Evolutionary conservation across 2,113 vertebrate species (phyloP).

Genomic region (Bufo gargarizans): DNA sequence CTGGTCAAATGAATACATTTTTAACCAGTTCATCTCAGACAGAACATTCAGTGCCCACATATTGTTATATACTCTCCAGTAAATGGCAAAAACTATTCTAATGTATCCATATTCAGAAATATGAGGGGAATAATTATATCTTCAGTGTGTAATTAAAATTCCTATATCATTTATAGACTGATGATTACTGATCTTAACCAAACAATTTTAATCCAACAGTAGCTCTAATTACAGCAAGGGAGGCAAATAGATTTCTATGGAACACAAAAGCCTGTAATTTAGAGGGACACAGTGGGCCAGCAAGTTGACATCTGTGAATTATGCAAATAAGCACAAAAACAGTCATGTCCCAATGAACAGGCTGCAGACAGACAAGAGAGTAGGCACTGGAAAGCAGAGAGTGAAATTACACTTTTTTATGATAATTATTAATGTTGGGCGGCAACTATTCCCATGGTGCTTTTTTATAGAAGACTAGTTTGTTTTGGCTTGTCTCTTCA

Average conservation of each 20-base stretch:
- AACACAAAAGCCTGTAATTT: constrained; percentile 65
- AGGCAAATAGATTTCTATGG: constrained; percentile 58
- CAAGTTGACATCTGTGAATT: constrained; percentile 67
- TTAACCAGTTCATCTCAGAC: constrained; percentile 43
- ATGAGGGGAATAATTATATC: constrained; percentile 42
- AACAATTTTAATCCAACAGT: constrained; percentile 52
- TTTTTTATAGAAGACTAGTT: constrained; percentile 66
- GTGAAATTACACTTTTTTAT: constrained; percentile 51
- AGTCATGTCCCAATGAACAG: constrained; percentile 63
- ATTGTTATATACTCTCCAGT: background rate
- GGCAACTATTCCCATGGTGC: constrained; percentile 66
- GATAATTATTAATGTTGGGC: constrained; percentile 72
- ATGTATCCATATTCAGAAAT: constrained; percentile 33
- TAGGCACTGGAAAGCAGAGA: constrained; percentile 40
- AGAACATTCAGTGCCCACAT: background rate
- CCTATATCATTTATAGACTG: constrained; percentile 39
- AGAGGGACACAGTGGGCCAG: constrained; percentile 54
- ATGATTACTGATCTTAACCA: constrained; percentile 57
- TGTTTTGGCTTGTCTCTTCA: constrained; percentile 76
- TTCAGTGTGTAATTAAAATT: constrained; percentile 53
- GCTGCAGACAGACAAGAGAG: constrained; percentile 57
- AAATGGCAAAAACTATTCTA: constrained; percentile 6
- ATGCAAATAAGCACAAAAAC: constrained; percentile 62
- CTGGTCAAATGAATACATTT: background rate
- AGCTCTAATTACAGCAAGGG: constrained; percentile 59